Conservation (phyloP, 2,113 vertebrate species). For the Rhynchomys soricoides region DNA sequence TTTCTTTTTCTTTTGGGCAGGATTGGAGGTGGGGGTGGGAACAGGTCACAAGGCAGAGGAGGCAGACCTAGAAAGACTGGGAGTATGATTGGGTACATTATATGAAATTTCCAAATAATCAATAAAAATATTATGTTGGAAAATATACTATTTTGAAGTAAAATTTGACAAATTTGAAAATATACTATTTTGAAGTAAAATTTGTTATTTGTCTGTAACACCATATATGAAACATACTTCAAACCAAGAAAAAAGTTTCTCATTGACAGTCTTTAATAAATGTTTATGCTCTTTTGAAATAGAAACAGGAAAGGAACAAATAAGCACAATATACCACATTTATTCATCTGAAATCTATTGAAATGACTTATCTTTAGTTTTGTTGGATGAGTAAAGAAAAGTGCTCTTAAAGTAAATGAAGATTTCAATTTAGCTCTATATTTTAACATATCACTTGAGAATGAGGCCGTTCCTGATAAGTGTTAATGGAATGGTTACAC, state of each 20-base stretch:
- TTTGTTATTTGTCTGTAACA: neutral
- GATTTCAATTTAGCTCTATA: slow-evolving; percentile 33
- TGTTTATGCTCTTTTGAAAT: neutral
- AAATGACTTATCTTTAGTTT: neutral
- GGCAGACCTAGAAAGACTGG: neutral
- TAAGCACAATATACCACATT: neutral
- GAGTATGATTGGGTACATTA: neutral
- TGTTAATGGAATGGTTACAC: neutral
- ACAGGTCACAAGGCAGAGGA: neutral
- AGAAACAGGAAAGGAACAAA: neutral
- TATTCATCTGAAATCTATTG: slow-evolving; percentile 9
- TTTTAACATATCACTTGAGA: neutral
- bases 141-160: neutral
- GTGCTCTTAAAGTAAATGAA: neutral
- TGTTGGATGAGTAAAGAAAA: neutral
- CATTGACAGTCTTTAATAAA: neutral
- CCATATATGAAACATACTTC: neutral
- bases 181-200: neutral
- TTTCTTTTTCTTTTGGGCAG: neutral
- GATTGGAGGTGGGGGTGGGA: no score
- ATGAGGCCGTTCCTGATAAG: slow-evolving; percentile 36
- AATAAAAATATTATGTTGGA: neutral
- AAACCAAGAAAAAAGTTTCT: neutral
- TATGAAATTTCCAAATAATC: neutral
- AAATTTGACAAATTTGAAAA: neutral